A percentile compares a stretch with the other conserved stretches of the same genome.
phyloP scores from a whole-genome alignment of 2,797 vertebrate genomes.

The Gallirallus australis region DNA sequence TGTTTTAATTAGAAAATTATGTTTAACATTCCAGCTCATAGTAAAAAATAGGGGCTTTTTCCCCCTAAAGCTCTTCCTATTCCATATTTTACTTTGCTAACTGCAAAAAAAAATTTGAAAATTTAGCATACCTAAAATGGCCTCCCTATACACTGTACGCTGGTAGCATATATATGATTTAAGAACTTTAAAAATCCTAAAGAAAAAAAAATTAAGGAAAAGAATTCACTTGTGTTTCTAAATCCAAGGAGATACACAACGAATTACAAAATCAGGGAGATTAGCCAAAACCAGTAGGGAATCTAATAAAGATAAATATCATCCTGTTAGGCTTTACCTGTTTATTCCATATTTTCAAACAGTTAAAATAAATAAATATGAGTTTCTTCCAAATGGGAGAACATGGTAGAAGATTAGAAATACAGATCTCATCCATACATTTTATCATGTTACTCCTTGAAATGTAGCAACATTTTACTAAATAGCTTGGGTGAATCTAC shows the following conservation, averaged over 20 bases:
- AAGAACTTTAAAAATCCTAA: neutral
- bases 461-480: neutral
- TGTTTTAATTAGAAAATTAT: neutral
- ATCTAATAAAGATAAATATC: neutral
- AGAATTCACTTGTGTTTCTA: neutral
- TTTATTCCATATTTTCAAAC: neutral
- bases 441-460: neutral
- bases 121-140: neutral
- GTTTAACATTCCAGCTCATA: neutral
- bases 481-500: neutral
- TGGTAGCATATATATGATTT: neutral
- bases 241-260: neutral
- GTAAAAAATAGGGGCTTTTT: neutral
- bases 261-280: neutral
- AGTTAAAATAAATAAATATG: neutral
- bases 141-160: rapidly evolving
- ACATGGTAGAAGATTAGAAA: neutral
- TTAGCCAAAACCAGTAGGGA: neutral
- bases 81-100: neutral
- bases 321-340: neutral
- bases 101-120: neutral
- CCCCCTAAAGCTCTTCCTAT: neutral
- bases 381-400: neutral
- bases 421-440: neutral
- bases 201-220: neutral